Conservation (phyloP, 1,140 invertebrate genomes). For the Micrasema minimum region DNA sequence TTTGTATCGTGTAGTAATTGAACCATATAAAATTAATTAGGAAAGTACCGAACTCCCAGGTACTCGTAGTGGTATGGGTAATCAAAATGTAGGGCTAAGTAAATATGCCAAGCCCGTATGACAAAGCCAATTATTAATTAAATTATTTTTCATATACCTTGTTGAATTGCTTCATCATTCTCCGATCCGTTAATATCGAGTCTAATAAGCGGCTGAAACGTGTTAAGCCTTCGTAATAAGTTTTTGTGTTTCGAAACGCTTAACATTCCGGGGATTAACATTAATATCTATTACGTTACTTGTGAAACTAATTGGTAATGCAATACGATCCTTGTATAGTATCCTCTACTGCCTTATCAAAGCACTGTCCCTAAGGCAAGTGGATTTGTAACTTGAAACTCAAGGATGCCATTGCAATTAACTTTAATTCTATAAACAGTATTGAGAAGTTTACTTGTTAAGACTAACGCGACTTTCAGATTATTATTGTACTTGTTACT, state of each 20-base stretch:
- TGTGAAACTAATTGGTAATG: slow-evolving; percentile 17
- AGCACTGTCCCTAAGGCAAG: slow-evolving; percentile 7
- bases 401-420: slow-evolving; percentile 7
- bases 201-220: slow-evolving; percentile 1
- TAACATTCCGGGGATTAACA: neutral
- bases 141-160: slow-evolving; percentile 6
- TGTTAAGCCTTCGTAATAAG: neutral
- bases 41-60: slow-evolving; percentile 33
- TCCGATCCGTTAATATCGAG: neutral
- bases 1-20: slow-evolving; percentile 46
- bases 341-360: slow-evolving; percentile 27
- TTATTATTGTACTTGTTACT: too few species aligned
- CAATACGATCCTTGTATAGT: slow-evolving; percentile 17
- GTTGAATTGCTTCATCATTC: neutral
- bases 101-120: slow-evolving; percentile 17
- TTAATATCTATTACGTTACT: slow-evolving; percentile 13
- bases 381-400: slow-evolving; percentile 37
- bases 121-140: neutral
- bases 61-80: slow-evolving; percentile 22
- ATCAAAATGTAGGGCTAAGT: slow-evolving; percentile 35
- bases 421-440: slow-evolving; percentile 1
- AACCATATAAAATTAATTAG: slow-evolving; percentile 49
- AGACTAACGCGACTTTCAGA: too few species aligned
- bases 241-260: neutral
- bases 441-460: too few species aligned